These are phyloP conservation scores for Pseudomugil gertrudae DNA, from an alignment of 2,797 vertebrate species.

Conservation along the genomic window DNA sequence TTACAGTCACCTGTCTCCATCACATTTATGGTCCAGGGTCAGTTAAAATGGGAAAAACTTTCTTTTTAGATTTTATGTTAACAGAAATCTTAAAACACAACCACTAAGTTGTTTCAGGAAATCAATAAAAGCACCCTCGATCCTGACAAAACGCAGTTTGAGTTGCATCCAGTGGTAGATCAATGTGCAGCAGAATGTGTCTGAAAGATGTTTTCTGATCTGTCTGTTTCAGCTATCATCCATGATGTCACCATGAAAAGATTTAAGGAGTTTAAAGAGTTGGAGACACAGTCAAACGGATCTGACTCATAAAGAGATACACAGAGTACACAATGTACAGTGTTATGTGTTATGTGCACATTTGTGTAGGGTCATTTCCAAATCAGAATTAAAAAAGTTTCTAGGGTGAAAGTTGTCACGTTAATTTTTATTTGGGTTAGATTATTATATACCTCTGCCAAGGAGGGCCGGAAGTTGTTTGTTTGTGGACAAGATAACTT, in stretches of 20 bases:
- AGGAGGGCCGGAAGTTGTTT: too few relatives aligned
- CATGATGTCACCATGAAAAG: slow-evolving; percentile 78
- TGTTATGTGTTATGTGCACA: too few relatives aligned
- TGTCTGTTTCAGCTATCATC: slow-evolving; percentile 84
- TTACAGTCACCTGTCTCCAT: too few relatives aligned
- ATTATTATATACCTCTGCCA: too few relatives aligned
- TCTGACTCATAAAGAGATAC: slow-evolving; percentile 7
- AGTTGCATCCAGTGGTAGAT: slow-evolving; percentile 53
- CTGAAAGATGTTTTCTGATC: slow-evolving; percentile 15
- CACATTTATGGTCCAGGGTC: not conserved
- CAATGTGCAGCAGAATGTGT: slow-evolving; percentile 5
- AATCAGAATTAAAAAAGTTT: too few relatives aligned
- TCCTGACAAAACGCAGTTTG: not conserved
- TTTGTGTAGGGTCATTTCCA: too few relatives aligned
- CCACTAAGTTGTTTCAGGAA: too few relatives aligned
- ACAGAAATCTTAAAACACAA: not conserved
- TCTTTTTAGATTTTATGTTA: not conserved
- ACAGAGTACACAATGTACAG: not conserved
- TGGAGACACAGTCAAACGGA: not conserved
- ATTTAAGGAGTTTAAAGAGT: slow-evolving; percentile 50
- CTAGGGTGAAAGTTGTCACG: too few relatives aligned
- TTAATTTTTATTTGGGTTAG: too few relatives aligned
- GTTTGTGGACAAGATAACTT: too few relatives aligned
- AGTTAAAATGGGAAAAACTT: not conserved
- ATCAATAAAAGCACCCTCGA: not conserved